phyloP scores from a whole-genome alignment of 2,113 vertebrate species.

The Nycticryphes semicollaris region DNA sequence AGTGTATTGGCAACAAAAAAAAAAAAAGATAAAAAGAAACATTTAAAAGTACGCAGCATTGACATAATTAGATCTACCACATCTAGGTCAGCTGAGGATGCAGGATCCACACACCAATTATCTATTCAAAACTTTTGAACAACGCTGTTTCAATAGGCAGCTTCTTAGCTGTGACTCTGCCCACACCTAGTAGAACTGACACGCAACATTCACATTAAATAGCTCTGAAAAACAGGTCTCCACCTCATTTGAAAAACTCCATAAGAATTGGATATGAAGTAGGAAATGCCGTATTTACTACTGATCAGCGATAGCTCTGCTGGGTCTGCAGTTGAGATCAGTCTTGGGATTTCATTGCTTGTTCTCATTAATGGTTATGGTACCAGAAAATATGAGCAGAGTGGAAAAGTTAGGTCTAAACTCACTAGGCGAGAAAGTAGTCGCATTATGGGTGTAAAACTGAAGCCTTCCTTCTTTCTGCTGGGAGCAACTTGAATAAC shows the following conservation, averaged over 20 bases:
- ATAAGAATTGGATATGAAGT: background rate
- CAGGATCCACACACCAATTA: conserved; percentile 14
- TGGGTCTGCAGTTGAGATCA: background rate
- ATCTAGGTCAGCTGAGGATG: conserved; percentile 46
- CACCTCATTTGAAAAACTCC: background rate
- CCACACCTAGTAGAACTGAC: background rate
- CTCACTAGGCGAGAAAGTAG: background rate
- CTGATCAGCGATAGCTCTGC: background rate
- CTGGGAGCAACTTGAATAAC: background rate
- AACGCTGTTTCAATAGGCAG: background rate
- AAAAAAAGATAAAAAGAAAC: background rate
- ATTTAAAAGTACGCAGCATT: background rate
- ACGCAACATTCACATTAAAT: background rate
- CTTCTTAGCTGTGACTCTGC: background rate
- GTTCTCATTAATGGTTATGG: background rate
- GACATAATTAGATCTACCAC: conserved; percentile 50
- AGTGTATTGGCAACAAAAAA: background rate
- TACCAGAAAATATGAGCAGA: background rate
- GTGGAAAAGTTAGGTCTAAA: background rate
- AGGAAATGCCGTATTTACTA: background rate
- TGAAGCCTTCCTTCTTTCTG: background rate
- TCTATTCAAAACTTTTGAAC: conserved; percentile 52
- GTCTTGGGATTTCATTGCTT: background rate
- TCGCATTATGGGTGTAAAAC: background rate
- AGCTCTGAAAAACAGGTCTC: background rate